A percentile compares a stretch with the other conserved stretches of the same genome.
Evolutionary conservation across 2,888 invertebrate species (phyloP).

Genomic region (Stenchaetothrips biformis): DNA sequence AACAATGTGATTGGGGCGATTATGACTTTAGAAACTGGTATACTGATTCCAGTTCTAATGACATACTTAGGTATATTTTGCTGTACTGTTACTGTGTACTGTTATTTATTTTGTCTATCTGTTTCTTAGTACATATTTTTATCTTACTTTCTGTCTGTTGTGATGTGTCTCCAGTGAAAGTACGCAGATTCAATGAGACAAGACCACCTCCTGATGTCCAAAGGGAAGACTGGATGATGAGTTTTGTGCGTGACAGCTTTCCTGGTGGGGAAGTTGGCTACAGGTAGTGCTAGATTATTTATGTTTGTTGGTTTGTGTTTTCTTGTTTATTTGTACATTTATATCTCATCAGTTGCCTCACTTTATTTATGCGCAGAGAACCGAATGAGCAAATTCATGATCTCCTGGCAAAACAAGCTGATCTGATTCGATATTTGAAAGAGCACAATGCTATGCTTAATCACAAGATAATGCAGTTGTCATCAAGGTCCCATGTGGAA

Average conservation of each 20-base stretch:
- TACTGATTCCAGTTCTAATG: slow-evolving; percentile 50
- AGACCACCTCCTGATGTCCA: slow-evolving; percentile 60
- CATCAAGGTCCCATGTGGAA: slow-evolving; percentile 6
- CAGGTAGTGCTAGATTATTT: slow-evolving; percentile 34
- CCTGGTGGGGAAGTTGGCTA: slow-evolving; percentile 52
- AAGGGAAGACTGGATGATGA: slow-evolving; percentile 55
- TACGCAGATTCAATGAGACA: slow-evolving; percentile 56
- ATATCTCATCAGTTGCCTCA: neutral
- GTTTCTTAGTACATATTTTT: neutral
- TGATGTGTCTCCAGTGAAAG: slow-evolving; percentile 50
- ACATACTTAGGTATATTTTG: slow-evolving; percentile 50
- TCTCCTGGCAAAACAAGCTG: slow-evolving; percentile 64
- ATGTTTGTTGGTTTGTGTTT: neutral
- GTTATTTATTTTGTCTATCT: too few species aligned
- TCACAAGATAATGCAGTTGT: slow-evolving; percentile 53
- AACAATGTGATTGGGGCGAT: slow-evolving; percentile 56
- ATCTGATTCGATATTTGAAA: slow-evolving; percentile 60
- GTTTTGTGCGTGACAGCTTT: slow-evolving; percentile 49
- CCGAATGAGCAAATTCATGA: slow-evolving; percentile 50
- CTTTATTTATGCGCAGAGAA: neutral
- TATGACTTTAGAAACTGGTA: slow-evolving; percentile 50
- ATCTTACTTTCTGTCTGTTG: neutral
- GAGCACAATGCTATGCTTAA: slow-evolving; percentile 62
- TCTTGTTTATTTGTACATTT: too few species aligned
- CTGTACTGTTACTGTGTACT: too few species aligned